A percentile compares a stretch with the other conserved stretches of the same genome.
These are phyloP conservation scores for Emydocephalus ijimae DNA, from an alignment of 2,113 vertebrate species.

Conservation along the genomic window DNA sequence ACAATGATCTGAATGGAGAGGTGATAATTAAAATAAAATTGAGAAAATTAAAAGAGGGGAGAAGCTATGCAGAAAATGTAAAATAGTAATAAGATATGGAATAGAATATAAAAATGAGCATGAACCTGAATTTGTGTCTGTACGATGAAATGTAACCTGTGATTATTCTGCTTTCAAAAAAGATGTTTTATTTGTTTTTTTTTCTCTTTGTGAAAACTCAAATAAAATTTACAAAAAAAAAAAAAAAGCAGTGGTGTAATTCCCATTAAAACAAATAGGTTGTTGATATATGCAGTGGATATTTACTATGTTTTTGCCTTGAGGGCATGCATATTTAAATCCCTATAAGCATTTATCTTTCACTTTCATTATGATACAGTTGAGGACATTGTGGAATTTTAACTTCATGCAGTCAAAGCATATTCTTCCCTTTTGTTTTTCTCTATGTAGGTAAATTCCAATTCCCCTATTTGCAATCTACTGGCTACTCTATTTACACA, in stretches of 20 bases:
- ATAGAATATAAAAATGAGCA: too few species aligned
- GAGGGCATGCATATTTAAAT: background rate
- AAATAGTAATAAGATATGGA: too few species aligned
- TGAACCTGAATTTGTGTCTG: too few species aligned
- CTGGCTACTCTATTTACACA: slow-evolving; percentile 3
- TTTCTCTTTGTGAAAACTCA: too few species aligned
- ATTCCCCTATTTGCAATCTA: background rate
- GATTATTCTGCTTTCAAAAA: too few species aligned
- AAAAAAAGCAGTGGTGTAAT: background rate
- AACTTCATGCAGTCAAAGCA: background rate
- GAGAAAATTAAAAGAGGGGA: too few species aligned
- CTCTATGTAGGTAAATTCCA: background rate
- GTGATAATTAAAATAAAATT: too few species aligned
- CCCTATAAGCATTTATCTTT: background rate
- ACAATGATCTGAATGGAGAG: too few species aligned
- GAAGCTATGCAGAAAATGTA: too few species aligned
- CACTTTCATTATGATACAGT: background rate
- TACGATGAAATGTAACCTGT: too few species aligned
- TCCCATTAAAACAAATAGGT: background rate
- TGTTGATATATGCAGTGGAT: background rate
- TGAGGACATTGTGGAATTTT: background rate
- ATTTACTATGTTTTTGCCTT: background rate
- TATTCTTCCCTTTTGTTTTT: background rate
- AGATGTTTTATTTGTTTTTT: too few species aligned
- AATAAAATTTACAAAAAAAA: too few species aligned